Percentiles rank a stretch among this genome's conserved stretches.
Conservation (phyloP, 2,113 vertebrate genomes). For the Saccopteryx bilineata region DNA sequence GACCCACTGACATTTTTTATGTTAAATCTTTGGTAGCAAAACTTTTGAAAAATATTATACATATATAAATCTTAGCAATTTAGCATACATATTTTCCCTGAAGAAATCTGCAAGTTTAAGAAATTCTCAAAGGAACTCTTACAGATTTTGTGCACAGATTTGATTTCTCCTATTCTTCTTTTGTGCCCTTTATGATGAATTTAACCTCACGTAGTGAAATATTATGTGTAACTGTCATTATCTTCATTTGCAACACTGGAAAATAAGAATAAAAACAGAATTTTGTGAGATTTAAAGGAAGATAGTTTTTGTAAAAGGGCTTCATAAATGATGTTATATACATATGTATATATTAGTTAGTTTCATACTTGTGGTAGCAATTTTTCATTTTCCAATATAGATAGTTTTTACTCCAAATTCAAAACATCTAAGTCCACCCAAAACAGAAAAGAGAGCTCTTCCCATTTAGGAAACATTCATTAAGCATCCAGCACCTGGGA, state of each 20-base stretch:
- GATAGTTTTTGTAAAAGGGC: background rate
- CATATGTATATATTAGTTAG: background rate
- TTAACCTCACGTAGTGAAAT: background rate
- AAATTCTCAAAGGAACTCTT: background rate
- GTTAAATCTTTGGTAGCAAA: background rate
- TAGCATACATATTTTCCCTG: background rate
- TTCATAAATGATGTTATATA: background rate
- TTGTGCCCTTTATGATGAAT: background rate
- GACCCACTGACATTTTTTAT: background rate
- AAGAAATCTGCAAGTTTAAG: conserved; percentile 6
- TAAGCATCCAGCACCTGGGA: background rate
- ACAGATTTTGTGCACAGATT: background rate
- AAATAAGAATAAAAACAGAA: background rate
- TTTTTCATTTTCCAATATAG: background rate
- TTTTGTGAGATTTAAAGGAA: conserved; percentile 16
- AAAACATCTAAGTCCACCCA: background rate
- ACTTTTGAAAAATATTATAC: background rate
- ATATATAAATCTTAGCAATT: background rate
- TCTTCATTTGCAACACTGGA: background rate
- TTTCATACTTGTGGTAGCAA: background rate
- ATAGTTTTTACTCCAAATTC: background rate
- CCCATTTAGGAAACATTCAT: background rate
- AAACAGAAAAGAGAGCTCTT: background rate
- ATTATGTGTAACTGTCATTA: background rate
- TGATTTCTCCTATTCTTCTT: background rate